Base-by-base conservation (phyloP, 2,888 invertebrate species). In the Chymomyza caudatula region DNA sequence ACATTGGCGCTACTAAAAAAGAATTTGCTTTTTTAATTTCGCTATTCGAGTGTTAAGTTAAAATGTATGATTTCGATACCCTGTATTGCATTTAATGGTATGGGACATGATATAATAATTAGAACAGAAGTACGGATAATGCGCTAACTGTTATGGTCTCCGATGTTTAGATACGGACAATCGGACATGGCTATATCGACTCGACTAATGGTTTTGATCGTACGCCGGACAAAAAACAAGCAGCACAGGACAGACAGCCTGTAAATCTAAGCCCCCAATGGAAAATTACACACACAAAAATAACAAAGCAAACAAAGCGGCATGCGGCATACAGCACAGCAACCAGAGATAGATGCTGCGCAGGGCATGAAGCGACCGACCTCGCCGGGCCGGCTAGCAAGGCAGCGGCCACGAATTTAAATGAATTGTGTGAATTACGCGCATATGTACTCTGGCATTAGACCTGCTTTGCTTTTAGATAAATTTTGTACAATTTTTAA, bases 391-490 rank as follows among this genome's bases (percentile, higher is more conserved):
- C 52, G 68, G 66, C 60, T 74, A 52, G 70, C 52, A 51, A 44
- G 57, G n/a, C 69, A 37, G 44, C 69, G 62, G 63, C 61, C 61
- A 69, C 71, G 64, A 69, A 73, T 75, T 67, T 77, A 53, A 61
- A 44, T 55, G 53, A n/a, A 51, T 49, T 62, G 58, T 49, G 63
- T 62, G 67, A 58, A 67, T 51, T 65, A 65, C 51, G 51, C 55
- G 51, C 44, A 23, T 23, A 76, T 59, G 67, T 60, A 63, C 58
- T 63, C 60, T 68, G 17, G 62, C 52, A 51, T 60, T 53, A 55
- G 56, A 71, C 58, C 49, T 70, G 53, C 61, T 80, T 74, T 69
- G 70, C 69, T 72, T 70, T 69, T 69, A 71, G 25, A n/a, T 23
- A 53, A 25, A 53, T 25, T 25, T 53, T 53, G 25, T 23, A 13